Conservation (phyloP, 2,888 invertebrate genomes). For the Seira musarum region DNA sequence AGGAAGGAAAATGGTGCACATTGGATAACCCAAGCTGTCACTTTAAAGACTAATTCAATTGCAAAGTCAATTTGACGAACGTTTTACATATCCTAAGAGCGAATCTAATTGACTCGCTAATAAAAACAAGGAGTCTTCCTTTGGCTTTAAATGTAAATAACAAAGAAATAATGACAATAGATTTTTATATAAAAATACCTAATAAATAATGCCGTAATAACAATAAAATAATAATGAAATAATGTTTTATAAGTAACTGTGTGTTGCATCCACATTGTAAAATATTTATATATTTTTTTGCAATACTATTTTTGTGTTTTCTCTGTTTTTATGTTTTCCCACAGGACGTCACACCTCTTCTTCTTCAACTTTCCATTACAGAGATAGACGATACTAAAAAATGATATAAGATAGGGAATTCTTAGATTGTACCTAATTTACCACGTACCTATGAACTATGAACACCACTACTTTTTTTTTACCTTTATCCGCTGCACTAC, state of each 20-base stretch:
- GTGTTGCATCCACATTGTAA: too few relatives aligned
- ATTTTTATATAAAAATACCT: too few relatives aligned
- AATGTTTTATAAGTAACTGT: neutral
- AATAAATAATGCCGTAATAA: neutral
- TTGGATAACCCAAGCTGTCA: too few relatives aligned
- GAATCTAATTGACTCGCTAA: too few relatives aligned
- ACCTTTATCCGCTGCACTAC: neutral
- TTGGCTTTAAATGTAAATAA: neutral
- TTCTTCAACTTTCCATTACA: slow-evolving; percentile 70
- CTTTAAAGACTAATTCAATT: too few relatives aligned
- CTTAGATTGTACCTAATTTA: neutral
- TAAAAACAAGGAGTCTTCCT: neutral
- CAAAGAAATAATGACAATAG: neutral
- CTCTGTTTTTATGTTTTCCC: slow-evolving; percentile 64
- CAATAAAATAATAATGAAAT: neutral
- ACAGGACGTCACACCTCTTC: slow-evolving; percentile 70
- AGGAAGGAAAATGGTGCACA: too few relatives aligned
- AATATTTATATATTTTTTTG: slow-evolving; percentile 6
- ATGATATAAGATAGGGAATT: neutral
- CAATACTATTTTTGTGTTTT: slow-evolving; percentile 47
- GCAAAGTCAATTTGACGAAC: too few relatives aligned
- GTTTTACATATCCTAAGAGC: too few relatives aligned
- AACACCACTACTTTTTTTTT: neutral
- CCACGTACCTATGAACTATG: neutral
- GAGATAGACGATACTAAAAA: slow-evolving; percentile 70